Evolutionary conservation across 2,888 invertebrate genomes (phyloP).

Genomic region (Andrena hattorfiana): DNA sequence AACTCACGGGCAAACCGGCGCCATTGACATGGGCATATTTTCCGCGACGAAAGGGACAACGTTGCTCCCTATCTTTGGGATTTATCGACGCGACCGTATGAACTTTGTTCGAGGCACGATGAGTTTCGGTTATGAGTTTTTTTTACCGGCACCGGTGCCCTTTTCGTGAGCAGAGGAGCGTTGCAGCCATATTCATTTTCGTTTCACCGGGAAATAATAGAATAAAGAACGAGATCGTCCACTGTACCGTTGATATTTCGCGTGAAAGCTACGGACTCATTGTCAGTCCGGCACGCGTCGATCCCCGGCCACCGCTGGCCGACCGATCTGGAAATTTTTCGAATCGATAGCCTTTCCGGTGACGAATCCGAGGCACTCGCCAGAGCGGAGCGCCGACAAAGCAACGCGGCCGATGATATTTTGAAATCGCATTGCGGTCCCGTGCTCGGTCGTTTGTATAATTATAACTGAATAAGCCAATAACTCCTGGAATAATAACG

Average conservation of each 20-base stretch:
- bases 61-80: conserved; percentile 6
- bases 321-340: conserved; percentile 11
- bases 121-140: background rate
- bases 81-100: background rate
- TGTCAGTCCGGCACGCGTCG: too few relatives aligned
- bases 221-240: background rate
- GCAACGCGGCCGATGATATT: conserved; percentile 44
- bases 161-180: background rate
- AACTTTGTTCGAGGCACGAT: background rate
- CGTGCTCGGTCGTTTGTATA: conserved; percentile 58
- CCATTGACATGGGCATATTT: conserved; percentile 21
- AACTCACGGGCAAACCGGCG: background rate
- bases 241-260: conserved; percentile 6
- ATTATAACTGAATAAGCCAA: conserved; percentile 66
- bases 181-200: background rate
- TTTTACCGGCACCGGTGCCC: background rate
- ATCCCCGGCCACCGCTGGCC: too few relatives aligned
- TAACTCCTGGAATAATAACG: conserved; percentile 65
- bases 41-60: conserved; percentile 12
- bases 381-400: conserved; percentile 12
- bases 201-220: background rate
- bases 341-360: background rate
- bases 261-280: background rate
- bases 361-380: conserved; percentile 9
- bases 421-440: conserved; percentile 52